Evolutionary conservation across 2,888 invertebrate species (phyloP).

Genomic region (Mythimna albipuncta): DNA sequence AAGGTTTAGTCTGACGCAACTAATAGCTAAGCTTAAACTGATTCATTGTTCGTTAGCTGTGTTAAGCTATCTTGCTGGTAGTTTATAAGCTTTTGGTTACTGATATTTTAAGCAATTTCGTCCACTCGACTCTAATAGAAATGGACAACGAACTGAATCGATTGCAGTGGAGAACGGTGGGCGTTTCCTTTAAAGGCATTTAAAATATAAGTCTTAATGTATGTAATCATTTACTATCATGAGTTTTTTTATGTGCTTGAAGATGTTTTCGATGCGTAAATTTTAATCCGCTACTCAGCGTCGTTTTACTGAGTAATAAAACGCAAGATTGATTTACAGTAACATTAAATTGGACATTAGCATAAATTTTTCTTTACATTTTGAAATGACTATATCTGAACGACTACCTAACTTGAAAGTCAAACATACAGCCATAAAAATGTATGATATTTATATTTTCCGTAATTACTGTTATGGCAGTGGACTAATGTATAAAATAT

Average conservation of each 20-base stretch:
- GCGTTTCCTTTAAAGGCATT: no score
- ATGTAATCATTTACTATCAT: slow-evolving; percentile 10
- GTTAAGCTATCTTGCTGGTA: slow-evolving; percentile 8
- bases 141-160: no score
- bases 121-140: no score
- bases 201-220: slow-evolving; percentile 1
- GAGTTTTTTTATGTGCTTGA: not conserved
- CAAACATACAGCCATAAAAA: slow-evolving; percentile 26
- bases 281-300: slow-evolving; percentile 33
- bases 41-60: slow-evolving; percentile 55
- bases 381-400: slow-evolving; percentile 20
- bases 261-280: slow-evolving; percentile 44
- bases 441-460: slow-evolving; percentile 34
- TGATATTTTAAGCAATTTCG: no score
- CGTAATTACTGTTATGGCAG: slow-evolving; percentile 20
- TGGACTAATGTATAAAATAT: slow-evolving; percentile 44
- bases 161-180: no score
- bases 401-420: slow-evolving; percentile 12
- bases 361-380: slow-evolving; percentile 31
- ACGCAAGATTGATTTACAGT: slow-evolving; percentile 40
- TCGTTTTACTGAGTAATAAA: slow-evolving; percentile 42
- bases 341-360: slow-evolving; percentile 31
- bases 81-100: slow-evolving; percentile 5
- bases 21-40: slow-evolving; percentile 54
- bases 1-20: slow-evolving; percentile 65